These are phyloP conservation scores for Mylabris sibirica DNA, from an alignment of 2,888 invertebrate species.

Conservation along the genomic window DNA sequence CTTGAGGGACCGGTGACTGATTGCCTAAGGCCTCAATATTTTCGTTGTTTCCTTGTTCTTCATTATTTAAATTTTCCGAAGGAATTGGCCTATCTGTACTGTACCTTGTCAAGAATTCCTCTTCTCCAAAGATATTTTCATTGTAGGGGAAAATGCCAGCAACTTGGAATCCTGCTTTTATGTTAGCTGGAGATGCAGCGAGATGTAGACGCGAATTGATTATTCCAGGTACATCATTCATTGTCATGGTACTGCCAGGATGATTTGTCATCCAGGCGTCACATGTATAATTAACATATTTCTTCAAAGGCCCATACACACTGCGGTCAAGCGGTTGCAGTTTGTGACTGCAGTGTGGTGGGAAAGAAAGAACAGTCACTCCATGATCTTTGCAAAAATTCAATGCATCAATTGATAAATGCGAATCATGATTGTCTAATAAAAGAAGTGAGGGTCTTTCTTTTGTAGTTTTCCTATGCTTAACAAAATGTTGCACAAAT, in stretches of 20 bases:
- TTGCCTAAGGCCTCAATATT: no score
- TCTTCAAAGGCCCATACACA: conserved; percentile 27
- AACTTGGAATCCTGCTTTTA: not conserved
- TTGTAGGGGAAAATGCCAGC: not conserved
- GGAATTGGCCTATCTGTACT: not conserved
- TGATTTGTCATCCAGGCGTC: conserved; percentile 24
- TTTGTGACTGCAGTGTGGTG: no score
- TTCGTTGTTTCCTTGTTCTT: not conserved
- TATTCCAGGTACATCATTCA: not conserved
- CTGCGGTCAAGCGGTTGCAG: conserved; percentile 22
- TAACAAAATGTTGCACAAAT: conserved; percentile 35
- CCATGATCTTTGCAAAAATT: conserved; percentile 31
- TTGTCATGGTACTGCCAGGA: conserved; percentile 19
- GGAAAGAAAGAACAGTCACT: conserved; percentile 24
- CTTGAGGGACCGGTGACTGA: not conserved
- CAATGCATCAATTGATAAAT: conserved; percentile 24
- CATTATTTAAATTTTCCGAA: not conserved
- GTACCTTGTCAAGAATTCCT: not conserved
- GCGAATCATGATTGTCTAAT: no score
- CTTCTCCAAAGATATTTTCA: not conserved
- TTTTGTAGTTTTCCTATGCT: conserved; percentile 24
- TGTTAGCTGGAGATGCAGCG: not conserved
- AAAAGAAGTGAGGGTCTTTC: no score
- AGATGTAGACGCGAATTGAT: not conserved
- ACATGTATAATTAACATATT: conserved; percentile 14